A percentile compares a stretch with the other conserved stretches of the same genome.
phyloP scores from a whole-genome alignment of 2,888 invertebrate species.

The Ernsta delagoae region DNA sequence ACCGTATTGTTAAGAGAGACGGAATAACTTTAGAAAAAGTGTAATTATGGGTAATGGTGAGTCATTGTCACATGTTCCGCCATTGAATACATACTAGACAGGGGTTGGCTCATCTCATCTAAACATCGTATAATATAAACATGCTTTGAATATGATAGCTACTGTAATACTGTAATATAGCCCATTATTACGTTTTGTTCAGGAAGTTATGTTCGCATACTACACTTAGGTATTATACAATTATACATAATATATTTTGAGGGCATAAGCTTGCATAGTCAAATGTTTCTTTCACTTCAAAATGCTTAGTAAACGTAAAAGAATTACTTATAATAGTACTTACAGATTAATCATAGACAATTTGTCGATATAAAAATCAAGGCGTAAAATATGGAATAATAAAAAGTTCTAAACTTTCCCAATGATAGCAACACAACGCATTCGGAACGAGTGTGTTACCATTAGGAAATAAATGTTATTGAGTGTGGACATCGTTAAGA shows the following conservation, averaged over 20 bases:
- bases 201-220: not conserved
- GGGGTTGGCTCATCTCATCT: no score
- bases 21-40: slow-evolving; percentile 45
- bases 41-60: slow-evolving; percentile 60
- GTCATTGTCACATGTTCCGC: slow-evolving; percentile 56
- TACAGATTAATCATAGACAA: not conserved
- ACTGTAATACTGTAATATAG: not conserved
- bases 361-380: slow-evolving; percentile 12
- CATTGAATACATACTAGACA: not conserved
- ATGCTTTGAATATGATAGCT: not conserved
- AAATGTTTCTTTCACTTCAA: not conserved
- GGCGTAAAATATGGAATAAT: slow-evolving; percentile 1
- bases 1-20: slow-evolving; percentile 33
- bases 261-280: not conserved
- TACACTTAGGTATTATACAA: no score
- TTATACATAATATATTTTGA: no score
- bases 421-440: slow-evolving; percentile 54
- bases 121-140: no score
- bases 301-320: not conserved
- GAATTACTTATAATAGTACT: no score
- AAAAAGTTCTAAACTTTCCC: slow-evolving; percentile 17
- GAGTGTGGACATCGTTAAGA: slow-evolving; percentile 70
- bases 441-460: slow-evolving; percentile 54
- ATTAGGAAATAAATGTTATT: slow-evolving; percentile 72
- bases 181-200: not conserved